phyloP scores from a whole-genome alignment of 2,888 invertebrate species.

The Himalopsyche anomala region DNA sequence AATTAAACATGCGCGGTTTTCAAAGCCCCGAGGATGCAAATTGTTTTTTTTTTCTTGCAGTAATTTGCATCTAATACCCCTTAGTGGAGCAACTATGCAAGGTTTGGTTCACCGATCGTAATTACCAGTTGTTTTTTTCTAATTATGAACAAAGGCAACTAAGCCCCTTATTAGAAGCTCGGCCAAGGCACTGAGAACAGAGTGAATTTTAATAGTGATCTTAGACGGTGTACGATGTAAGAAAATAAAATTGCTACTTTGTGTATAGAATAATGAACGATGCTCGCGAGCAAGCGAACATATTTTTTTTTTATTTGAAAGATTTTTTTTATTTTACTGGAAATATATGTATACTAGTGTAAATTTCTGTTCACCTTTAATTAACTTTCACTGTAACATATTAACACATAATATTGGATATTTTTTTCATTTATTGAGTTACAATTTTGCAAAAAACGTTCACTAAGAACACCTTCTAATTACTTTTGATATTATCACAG shows the following conservation, averaged over 20 bases:
- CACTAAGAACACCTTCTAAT: no score
- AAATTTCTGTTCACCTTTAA: no score
- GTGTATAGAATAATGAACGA: not conserved
- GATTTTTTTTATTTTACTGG: no score
- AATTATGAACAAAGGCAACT: conserved; percentile 46
- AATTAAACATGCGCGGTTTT: not conserved
- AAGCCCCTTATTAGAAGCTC: conserved; percentile 47
- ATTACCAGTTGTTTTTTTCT: conserved; percentile 54
- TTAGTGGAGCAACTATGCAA: not conserved
- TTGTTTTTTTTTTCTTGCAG: conserved; percentile 12
- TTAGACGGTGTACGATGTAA: not conserved
- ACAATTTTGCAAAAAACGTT: no score
- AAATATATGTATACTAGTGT: no score
- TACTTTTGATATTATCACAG: no score
- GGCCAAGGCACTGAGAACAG: conserved; percentile 43
- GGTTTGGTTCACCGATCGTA: conserved; percentile 32
- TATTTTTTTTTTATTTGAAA: no score
- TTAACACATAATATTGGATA: no score
- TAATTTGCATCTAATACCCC: conserved; percentile 38
- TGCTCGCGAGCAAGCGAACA: not conserved
- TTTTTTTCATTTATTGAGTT: no score
- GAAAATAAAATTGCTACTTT: not conserved
- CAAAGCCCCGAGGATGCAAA: conserved; percentile 17
- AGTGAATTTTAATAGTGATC: conserved; percentile 47
- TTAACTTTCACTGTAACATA: no score